A percentile compares a stretch with the other conserved stretches of the same genome.
Evolutionary conservation across 2,888 invertebrate species (phyloP).

Genomic region (Drosophila nigricruria): DNA sequence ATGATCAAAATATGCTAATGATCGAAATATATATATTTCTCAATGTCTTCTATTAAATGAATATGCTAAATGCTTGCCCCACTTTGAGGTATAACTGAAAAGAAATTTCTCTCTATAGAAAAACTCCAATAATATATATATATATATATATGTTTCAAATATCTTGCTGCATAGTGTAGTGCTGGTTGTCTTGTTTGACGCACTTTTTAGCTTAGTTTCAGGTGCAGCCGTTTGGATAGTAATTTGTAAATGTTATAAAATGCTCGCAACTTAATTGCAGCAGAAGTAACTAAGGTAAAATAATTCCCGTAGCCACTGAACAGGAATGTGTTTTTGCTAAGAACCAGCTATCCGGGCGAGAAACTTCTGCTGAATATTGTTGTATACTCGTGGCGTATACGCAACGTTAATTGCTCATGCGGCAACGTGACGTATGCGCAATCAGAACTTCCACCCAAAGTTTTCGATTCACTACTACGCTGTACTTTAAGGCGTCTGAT

Average conservation of each 20-base stretch:
- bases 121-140: no score
- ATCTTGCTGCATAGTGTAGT: constrained; percentile 22
- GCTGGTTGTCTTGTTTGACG: constrained; percentile 2
- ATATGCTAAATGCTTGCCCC: not conserved
- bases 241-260: constrained; percentile 42
- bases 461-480: not conserved
- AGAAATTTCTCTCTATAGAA: no score
- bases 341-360: constrained; percentile 2
- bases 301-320: constrained; percentile 36
- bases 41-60: not conserved
- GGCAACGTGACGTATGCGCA: constrained; percentile 48
- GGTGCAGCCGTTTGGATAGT: constrained; percentile 34
- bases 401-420: constrained; percentile 16
- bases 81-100: no score
- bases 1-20: no score
- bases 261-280: constrained; percentile 36
- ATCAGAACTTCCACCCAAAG: constrained; percentile 32
- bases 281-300: constrained; percentile 34
- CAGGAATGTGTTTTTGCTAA: constrained; percentile 23
- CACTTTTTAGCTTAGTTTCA: constrained; percentile 25
- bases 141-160: no score
- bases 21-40: not conserved
- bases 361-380: constrained; percentile 25
- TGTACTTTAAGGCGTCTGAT: constrained; percentile 34
- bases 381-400: constrained; percentile 24